phyloP scores from a whole-genome alignment of 2,113 vertebrate genomes.

The Oreochromis spilurus region DNA sequence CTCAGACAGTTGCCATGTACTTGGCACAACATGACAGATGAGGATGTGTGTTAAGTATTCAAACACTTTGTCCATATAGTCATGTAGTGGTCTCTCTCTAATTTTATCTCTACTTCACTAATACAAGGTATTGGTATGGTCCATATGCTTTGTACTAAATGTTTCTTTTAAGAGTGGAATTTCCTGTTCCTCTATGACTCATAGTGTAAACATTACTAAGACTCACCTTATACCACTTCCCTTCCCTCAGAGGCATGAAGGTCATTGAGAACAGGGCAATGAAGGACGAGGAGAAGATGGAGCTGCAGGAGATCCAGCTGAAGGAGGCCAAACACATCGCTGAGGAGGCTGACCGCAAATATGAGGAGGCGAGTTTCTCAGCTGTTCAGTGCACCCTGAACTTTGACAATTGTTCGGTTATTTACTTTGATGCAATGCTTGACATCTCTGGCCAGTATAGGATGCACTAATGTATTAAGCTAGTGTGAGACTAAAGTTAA shows the following conservation, averaged over 20 bases:
- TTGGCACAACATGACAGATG: not conserved
- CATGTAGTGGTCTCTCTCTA: not conserved
- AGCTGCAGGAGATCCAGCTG: conserved; percentile 96
- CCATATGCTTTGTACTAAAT: not conserved
- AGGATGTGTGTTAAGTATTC: not conserved
- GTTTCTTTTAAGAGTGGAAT: not conserved
- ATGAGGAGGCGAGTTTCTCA: conserved; percentile 86
- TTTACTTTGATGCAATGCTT: not conserved
- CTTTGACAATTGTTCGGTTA: not conserved
- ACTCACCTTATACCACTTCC: not conserved
- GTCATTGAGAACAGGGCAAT: conserved; percentile 98
- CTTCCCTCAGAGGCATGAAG: conserved; percentile 90
- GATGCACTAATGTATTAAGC: not conserved
- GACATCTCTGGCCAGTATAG: not conserved
- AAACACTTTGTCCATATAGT: not conserved
- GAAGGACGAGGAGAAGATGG: conserved; percentile 99
- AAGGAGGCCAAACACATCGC: conserved; percentile 99
- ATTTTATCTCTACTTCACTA: not conserved
- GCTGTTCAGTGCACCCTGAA: not conserved
- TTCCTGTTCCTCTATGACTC: not conserved
- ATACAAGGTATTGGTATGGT: not conserved
- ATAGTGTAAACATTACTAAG: not conserved
- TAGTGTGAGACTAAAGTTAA: not conserved
- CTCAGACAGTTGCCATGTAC: not conserved
- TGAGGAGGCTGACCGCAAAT: conserved; percentile 98